These are phyloP conservation scores for Cercocebus atys DNA, from an alignment of 2,113 vertebrate species.

Conservation along the genomic window DNA sequence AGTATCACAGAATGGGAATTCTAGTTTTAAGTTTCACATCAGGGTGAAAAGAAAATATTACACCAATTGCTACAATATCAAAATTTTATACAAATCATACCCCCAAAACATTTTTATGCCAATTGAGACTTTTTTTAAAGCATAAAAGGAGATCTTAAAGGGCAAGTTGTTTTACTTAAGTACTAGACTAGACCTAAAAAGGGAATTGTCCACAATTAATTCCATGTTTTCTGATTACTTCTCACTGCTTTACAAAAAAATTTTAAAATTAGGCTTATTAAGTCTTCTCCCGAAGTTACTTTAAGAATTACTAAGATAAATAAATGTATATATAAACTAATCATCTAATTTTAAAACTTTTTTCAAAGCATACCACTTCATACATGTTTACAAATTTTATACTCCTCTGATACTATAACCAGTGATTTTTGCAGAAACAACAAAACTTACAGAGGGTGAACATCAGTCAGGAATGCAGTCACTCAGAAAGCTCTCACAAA, in stretches of 20 bases:
- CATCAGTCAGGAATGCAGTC: constrained; percentile 53
- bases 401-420: neutral
- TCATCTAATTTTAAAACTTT: neutral
- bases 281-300: neutral
- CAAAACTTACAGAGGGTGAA: neutral
- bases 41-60: neutral
- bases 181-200: neutral
- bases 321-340: neutral
- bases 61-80: neutral
- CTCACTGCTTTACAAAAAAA: neutral
- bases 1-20: neutral
- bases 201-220: neutral
- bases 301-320: constrained; percentile 20
- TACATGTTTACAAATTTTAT: constrained; percentile 31
- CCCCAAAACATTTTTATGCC: neutral
- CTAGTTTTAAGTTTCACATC: neutral
- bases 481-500: constrained; percentile 62
- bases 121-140: neutral
- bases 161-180: neutral
- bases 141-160: neutral
- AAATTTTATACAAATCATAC: neutral
- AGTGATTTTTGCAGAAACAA: constrained; percentile 54
- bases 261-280: constrained; percentile 31
- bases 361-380: neutral
- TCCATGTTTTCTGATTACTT: neutral